Evolutionary conservation across 2,797 vertebrate species (phyloP).

Genomic region (Sebastiscus albofasciatus): DNA sequence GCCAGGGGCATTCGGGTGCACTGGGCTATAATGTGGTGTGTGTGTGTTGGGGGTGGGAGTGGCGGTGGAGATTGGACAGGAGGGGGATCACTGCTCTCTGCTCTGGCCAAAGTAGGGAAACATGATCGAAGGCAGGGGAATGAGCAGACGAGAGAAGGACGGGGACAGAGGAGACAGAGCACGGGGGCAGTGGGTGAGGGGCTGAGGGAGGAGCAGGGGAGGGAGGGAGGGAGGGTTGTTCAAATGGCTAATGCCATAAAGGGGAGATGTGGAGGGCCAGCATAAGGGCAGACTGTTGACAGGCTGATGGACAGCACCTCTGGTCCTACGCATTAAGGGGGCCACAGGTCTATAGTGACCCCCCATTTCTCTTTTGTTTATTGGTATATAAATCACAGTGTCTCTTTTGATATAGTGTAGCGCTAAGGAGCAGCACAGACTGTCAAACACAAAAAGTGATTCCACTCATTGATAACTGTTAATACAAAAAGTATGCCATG

Average conservation of each 20-base stretch:
- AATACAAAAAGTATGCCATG: background rate
- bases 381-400: slow-evolving; percentile 55
- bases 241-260: slow-evolving; percentile 67
- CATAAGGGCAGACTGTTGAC: slow-evolving; percentile 66
- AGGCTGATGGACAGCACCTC: slow-evolving; percentile 75
- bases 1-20: slow-evolving; percentile 44
- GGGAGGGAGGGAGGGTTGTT: slow-evolving; percentile 40
- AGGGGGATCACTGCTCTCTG: slow-evolving; percentile 16
- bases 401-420: slow-evolving; percentile 18
- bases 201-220: slow-evolving; percentile 8
- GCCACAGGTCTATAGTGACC: slow-evolving; percentile 49
- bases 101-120: slow-evolving; percentile 60
- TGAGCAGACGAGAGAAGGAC: slow-evolving; percentile 57
- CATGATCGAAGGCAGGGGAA: slow-evolving; percentile 65
- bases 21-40: slow-evolving; percentile 19
- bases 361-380: slow-evolving; percentile 53
- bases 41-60: background rate
- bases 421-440: background rate
- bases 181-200: slow-evolving; percentile 43
- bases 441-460: background rate
- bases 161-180: slow-evolving; percentile 50
- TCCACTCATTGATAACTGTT: background rate
- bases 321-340: slow-evolving; percentile 58
- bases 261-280: slow-evolving; percentile 59
- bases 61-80: background rate